A percentile compares a stretch with the other conserved stretches of the same genome.
phyloP scores from a whole-genome alignment of 2,888 invertebrate genomes.

The Camponotus fellah region DNA sequence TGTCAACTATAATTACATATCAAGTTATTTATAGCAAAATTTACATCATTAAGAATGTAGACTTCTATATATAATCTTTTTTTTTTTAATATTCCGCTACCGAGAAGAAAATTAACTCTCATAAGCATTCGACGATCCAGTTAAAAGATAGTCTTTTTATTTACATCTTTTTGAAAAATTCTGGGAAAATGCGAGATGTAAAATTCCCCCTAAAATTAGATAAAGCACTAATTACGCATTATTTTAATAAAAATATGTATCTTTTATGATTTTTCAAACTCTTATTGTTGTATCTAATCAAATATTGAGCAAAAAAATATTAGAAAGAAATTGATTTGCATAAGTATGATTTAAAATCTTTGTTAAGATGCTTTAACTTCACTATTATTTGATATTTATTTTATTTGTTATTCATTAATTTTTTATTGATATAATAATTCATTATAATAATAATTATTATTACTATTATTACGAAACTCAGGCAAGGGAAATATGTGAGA shows the following conservation, averaged over 20 bases:
- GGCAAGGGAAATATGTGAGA: not conserved
- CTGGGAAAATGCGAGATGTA: not conserved
- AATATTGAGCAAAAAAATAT: not conserved
- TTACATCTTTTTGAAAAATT: conserved; percentile 10
- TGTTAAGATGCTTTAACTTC: not conserved
- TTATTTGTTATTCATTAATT: not conserved
- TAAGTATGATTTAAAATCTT: not conserved
- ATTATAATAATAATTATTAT: conserved; percentile 14
- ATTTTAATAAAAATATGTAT: not conserved
- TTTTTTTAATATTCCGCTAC: conserved; percentile 1
- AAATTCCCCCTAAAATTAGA: not conserved
- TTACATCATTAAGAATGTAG: conserved; percentile 16
- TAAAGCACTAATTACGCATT: not conserved
- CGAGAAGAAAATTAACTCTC: not conserved
- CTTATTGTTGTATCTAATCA: not conserved
- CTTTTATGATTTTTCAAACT: not conserved
- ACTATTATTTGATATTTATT: not conserved
- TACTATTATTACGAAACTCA: not conserved
- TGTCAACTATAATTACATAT: conserved; percentile 25
- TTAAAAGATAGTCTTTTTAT: not conserved
- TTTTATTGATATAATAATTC: too few species aligned
- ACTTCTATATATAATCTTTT: not conserved
- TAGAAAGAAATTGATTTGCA: conserved; percentile 19
- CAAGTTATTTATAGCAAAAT: not conserved
- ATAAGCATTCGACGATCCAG: not conserved